phyloP scores from a whole-genome alignment of 2,888 invertebrate genomes.

The Sinotaia quadrata region DNA sequence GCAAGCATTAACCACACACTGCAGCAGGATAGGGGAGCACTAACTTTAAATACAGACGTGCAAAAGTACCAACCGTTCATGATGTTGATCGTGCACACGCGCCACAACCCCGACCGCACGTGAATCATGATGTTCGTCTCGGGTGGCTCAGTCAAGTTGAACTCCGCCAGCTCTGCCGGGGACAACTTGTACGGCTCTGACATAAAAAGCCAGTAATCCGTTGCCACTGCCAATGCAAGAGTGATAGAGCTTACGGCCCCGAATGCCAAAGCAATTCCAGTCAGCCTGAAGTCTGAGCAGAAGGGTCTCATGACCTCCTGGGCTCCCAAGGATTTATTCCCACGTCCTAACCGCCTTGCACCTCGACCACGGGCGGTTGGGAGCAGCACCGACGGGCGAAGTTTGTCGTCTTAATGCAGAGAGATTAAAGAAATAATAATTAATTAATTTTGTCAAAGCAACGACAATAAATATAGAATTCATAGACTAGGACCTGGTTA shows the following conservation, averaged over 20 bases:
- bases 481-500: too few species aligned
- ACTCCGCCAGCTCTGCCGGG: constrained; percentile 18
- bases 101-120: constrained; percentile 62
- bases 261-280: constrained; percentile 56
- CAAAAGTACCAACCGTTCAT: constrained; percentile 37
- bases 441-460: too few species aligned
- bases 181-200: constrained; percentile 42
- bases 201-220: constrained; percentile 67
- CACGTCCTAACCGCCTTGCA: too few species aligned
- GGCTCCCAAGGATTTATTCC: too few species aligned
- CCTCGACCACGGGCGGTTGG: neutral
- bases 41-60: too few species aligned
- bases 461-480: too few species aligned
- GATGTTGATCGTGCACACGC: constrained; percentile 50
- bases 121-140: constrained; percentile 35
- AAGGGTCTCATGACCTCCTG: constrained; percentile 20
- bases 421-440: too few species aligned
- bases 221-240: constrained; percentile 63
- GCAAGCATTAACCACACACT: too few species aligned
- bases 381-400: neutral
- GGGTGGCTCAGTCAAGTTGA: constrained; percentile 37
- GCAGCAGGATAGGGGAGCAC: too few species aligned
- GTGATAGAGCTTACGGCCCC: constrained; percentile 63
- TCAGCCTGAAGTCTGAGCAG: constrained; percentile 44
- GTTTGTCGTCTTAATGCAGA: neutral